Conservation (phyloP, 2,888 invertebrate genomes). For the Lepetodrilus schrolli region DNA sequence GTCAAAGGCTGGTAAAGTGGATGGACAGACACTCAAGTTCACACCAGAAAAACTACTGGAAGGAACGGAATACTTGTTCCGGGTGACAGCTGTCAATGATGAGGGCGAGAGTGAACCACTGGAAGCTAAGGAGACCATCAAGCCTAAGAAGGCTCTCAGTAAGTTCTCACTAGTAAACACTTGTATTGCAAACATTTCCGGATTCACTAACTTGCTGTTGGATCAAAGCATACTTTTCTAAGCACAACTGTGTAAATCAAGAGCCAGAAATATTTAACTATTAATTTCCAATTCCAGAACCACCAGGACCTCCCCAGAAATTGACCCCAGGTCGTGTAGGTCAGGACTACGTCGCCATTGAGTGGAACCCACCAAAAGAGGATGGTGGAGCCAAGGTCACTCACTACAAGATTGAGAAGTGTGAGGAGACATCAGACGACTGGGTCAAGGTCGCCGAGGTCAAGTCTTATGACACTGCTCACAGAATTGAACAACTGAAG, state of each 20-base stretch:
- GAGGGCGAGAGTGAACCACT: constrained; percentile 95
- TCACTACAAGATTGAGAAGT: constrained; percentile 54
- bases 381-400: constrained; percentile 61
- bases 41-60: constrained; percentile 83
- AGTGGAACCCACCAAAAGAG: constrained; percentile 56
- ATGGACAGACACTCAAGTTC: constrained; percentile 78
- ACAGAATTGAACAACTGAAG: constrained; percentile 50
- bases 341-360: constrained; percentile 48
- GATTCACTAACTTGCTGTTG: no score
- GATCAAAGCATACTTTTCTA: no score
- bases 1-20: constrained; percentile 81
- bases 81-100: constrained; percentile 89
- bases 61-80: constrained; percentile 92
- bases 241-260: no score
- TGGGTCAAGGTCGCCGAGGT: constrained; percentile 50
- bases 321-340: constrained; percentile 49
- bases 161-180: no score
- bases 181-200: no score
- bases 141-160: constrained; percentile 67
- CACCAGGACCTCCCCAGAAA: constrained; percentile 70
- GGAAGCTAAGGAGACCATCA: constrained; percentile 73
- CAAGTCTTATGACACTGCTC: constrained; percentile 41
- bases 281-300: constrained; percentile 44
- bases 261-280: no score
- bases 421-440: constrained; percentile 44